Percentiles rank a stretch among this genome's conserved stretches.
phyloP scores from a whole-genome alignment of 2,113 vertebrate species.

The Seriola aureovittata region DNA sequence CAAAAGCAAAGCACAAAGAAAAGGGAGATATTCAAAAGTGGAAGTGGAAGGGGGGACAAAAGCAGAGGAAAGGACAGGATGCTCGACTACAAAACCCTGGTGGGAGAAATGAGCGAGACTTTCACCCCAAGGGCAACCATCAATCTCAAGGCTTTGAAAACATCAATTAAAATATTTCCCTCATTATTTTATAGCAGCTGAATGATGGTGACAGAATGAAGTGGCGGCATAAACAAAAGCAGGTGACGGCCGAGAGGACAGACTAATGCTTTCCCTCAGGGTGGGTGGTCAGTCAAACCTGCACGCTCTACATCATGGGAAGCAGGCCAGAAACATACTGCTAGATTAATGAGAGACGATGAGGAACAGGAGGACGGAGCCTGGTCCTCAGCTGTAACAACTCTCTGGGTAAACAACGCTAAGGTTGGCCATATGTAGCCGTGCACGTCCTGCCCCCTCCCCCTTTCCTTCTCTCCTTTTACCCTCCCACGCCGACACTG shows the following conservation, averaged over 20 bases:
- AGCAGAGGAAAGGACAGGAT: conserved; percentile 12
- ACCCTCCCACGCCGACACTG: conserved; percentile 3
- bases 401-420: conserved; percentile 73
- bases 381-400: conserved; percentile 79
- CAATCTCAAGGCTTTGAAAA: conserved; percentile 53
- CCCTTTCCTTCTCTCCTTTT: not conserved
- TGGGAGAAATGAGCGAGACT: conserved; percentile 42
- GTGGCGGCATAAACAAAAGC: conserved; percentile 69
- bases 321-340: conserved; percentile 68
- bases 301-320: conserved; percentile 65
- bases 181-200: conserved; percentile 64
- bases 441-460: conserved; percentile 13
- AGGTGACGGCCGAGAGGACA: conserved; percentile 66
- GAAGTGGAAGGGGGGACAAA: conserved; percentile 20
- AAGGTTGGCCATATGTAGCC: conserved; percentile 70
- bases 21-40: not conserved
- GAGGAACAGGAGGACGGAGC: conserved; percentile 62
- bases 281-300: conserved; percentile 77
- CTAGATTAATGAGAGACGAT: conserved; percentile 77
- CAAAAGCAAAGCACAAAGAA: not conserved
- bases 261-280: conserved; percentile 65
- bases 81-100: conserved; percentile 27
- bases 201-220: conserved; percentile 57
- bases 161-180: conserved; percentile 67
- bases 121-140: conserved; percentile 38